A percentile compares a stretch with the other conserved stretches of the same genome.
These are phyloP conservation scores for Sinohyriopsis cumingii DNA, from an alignment of 2,888 invertebrate genomes.

Conservation along the genomic window DNA sequence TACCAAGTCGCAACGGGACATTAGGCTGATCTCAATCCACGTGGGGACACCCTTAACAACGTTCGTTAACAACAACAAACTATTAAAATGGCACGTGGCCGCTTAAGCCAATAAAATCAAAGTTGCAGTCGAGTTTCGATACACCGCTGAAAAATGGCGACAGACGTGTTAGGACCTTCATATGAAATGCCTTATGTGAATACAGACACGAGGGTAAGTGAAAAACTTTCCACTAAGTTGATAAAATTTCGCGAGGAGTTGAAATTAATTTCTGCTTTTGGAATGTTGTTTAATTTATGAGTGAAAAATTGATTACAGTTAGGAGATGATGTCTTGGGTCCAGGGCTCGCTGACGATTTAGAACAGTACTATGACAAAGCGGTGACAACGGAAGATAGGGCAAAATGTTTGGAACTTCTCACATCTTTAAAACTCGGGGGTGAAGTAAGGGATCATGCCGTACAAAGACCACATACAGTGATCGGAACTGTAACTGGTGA, in stretches of 20 bases:
- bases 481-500: conserved; percentile 52
- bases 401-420: conserved; percentile 62
- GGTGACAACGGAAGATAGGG: conserved; percentile 48
- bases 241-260: conserved; percentile 1
- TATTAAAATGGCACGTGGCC: conserved; percentile 28
- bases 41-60: background rate
- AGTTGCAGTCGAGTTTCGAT: conserved; percentile 21
- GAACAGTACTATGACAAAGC: conserved; percentile 62
- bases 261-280: conserved; percentile 4
- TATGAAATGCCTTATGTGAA: conserved; percentile 35
- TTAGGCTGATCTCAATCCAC: no score
- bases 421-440: conserved; percentile 51
- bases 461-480: conserved; percentile 53
- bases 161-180: conserved; percentile 31
- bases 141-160: conserved; percentile 46
- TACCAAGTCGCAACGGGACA: no score
- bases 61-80: conserved; percentile 42
- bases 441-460: conserved; percentile 21
- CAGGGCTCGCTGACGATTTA: conserved; percentile 57
- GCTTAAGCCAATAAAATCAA: conserved; percentile 24
- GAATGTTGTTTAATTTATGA: background rate
- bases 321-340: conserved; percentile 55
- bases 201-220: conserved; percentile 48
- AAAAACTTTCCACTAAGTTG: conserved; percentile 2
- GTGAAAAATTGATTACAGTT: conserved; percentile 46